phyloP scores from a whole-genome alignment of 2,888 invertebrate species.

The Phengaris alcon region DNA sequence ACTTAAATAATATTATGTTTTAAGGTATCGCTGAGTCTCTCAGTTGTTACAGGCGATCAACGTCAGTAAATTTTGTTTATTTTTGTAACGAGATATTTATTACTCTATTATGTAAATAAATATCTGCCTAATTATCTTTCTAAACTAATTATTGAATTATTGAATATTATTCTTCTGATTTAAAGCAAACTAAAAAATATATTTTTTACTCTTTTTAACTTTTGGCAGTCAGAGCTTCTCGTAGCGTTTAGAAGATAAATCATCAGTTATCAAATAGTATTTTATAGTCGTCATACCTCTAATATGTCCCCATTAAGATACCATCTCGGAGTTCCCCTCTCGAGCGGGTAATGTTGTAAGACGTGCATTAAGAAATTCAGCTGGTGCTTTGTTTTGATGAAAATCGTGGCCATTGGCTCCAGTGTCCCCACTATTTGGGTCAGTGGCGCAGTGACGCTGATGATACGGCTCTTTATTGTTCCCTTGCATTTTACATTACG shows the following conservation, averaged over 20 bases:
- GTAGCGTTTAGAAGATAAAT: not conserved
- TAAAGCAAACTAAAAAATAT: not conserved
- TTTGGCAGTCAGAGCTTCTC: not conserved
- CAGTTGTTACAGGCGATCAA: not conserved
- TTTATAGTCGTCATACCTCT: slow-evolving; percentile 12
- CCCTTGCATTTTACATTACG: slow-evolving; percentile 53
- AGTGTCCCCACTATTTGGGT: slow-evolving; percentile 66
- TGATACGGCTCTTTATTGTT: slow-evolving; percentile 62
- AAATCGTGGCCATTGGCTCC: slow-evolving; percentile 61
- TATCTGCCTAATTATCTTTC: not conserved
- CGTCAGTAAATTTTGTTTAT: not conserved
- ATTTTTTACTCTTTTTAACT: not conserved
- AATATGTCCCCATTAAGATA: slow-evolving; percentile 13
- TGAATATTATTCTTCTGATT: not conserved
- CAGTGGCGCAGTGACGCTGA: slow-evolving; percentile 60
- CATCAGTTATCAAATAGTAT: not conserved
- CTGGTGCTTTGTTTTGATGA: slow-evolving; percentile 34
- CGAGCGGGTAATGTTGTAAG: slow-evolving; percentile 15
- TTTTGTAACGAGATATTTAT: not conserved
- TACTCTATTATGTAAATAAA: not conserved
- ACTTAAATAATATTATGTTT: not conserved
- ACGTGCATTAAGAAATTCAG: slow-evolving; percentile 18
- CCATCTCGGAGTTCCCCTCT: slow-evolving; percentile 14
- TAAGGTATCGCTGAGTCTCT: not conserved
- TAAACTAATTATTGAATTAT: not conserved